Percentiles rank a stretch among this genome's conserved stretches.
Conservation (phyloP, 2,113 vertebrate species). For the Pycnonotus jocosus region DNA sequence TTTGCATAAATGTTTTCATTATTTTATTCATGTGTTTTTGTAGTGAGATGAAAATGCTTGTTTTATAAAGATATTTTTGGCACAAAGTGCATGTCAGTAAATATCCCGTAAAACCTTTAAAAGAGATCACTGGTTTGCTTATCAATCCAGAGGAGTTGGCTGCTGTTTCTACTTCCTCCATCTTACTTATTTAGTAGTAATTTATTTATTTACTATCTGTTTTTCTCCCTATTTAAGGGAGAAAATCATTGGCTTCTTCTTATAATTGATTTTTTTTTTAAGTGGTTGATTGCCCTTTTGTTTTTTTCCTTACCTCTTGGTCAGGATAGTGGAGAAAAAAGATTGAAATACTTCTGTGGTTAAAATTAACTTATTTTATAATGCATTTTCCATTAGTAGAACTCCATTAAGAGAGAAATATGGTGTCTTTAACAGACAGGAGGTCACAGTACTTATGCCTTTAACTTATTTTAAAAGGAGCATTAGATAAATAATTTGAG, state of each 20-base stretch:
- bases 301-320: neutral
- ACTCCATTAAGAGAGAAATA: neutral
- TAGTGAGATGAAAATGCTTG: neutral
- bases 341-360: neutral
- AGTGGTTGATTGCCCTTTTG: neutral
- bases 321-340: neutral
- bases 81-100: neutral
- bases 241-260: neutral
- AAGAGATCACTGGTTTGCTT: neutral
- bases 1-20: neutral
- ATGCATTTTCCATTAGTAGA: neutral
- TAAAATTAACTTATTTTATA: neutral
- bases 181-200: neutral
- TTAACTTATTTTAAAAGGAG: neutral
- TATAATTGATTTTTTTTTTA: neutral
- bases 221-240: neutral
- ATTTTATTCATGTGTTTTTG: neutral
- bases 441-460: neutral
- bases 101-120: neutral
- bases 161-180: neutral
- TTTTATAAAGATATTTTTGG: neutral
- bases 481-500: neutral
- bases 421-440: neutral
- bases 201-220: neutral
- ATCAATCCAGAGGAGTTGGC: neutral